phyloP scores from a whole-genome alignment of 2,113 vertebrate species.

The Macaca fascicularis region T2T-MFA8v1.1 NC_088386.1:107978501-107979000 shows the following conservation, averaged over 20 bases:
- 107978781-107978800: neutral
- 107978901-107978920: neutral
- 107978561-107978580: neutral
- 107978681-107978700: neutral
- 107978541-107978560: neutral
- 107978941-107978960: too few species aligned
- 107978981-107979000: too few species aligned
- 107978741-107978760: neutral
- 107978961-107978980: too few species aligned
- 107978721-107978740: neutral
- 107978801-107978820: neutral
- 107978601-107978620: neutral
- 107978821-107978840: neutral
- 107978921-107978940: neutral
- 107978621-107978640: neutral
- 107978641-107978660: neutral
- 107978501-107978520: neutral
- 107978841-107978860: neutral
- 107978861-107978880: neutral
- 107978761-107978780: neutral
- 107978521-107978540: neutral
- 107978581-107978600: neutral
- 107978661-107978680: neutral
- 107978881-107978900: neutral
- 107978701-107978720: neutral